Base-by-base conservation (phyloP, 2,797 vertebrate genomes). In the Pangasius djambal region DNA sequence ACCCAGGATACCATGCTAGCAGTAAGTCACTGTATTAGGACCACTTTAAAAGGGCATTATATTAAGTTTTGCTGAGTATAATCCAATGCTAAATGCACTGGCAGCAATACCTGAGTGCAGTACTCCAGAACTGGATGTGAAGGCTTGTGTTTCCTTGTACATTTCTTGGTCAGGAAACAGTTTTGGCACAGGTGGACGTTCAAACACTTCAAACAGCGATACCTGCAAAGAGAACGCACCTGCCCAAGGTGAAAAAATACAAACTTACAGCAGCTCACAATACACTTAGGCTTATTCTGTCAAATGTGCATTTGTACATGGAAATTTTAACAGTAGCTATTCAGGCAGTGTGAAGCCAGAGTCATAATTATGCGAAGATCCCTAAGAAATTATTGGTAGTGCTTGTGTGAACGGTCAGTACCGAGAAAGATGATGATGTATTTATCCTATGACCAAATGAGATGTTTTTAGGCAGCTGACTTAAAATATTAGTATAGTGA, bases 171-270 rank as follows among this genome's bases (percentile, higher is more conserved):
- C 88, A 97, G 93, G 94, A 97, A 98, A 92, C 97, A 98, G 86
- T 86, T 93, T 92, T 97, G 97, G 93, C 97, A 98, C 92, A 98
- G 91, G 75, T 98, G 97, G 90, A 97, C 95, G 88, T 96, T 96
- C 50, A 97, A 93, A 92, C 98, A 98, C 92, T 96, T 98, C 90
- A 97, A 91, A 92, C 98, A 98, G 84, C 92, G 94, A 93, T 96
- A 97, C 93, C 97, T 98, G 91, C 50, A 88, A 9, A 87, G 77
- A 92, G 65, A 86, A 72, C 44, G 89, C 44, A 72, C 31, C 48
- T 40, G 34, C 48, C 28, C 40, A 59, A 10, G 55, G 84, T 48
- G 28, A 77, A 88, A 10, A 72, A 83, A 89, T 55, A 31, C 61
- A 86, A 28, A 59, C 20, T 40, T 65, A 86, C 40, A 31, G 34